Evolutionary conservation across 2,888 invertebrate genomes (phyloP).

Genomic region (Sesia apiformis): DNA sequence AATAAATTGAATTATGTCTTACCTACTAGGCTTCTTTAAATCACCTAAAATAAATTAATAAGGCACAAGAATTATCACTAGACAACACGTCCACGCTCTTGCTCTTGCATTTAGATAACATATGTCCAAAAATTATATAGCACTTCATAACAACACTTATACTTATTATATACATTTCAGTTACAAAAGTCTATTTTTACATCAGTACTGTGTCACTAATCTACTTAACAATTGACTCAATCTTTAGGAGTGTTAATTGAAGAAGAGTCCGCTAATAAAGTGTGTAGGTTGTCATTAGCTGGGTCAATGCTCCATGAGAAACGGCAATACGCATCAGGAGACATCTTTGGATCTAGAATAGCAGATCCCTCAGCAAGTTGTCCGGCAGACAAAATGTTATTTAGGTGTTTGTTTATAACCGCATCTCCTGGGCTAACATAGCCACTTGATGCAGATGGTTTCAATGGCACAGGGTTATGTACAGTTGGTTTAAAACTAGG

Average conservation of each 20-base stretch:
- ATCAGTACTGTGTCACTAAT: conserved; percentile 38
- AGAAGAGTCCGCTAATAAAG: conserved; percentile 51
- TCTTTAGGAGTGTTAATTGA: conserved; percentile 48
- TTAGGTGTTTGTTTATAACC: conserved; percentile 62
- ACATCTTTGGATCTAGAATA: conserved; percentile 61
- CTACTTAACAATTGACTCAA: conserved; percentile 33
- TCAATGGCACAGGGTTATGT: conserved; percentile 41
- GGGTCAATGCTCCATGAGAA: conserved; percentile 70
- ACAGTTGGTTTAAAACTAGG: conserved; percentile 54
- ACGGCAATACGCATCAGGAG: conserved; percentile 66
- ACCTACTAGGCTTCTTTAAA: conserved; percentile 59
- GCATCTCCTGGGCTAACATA: conserved; percentile 59
- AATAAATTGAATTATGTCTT: conserved; percentile 24
- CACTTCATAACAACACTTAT: conserved; percentile 45
- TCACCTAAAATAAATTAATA: conserved; percentile 73
- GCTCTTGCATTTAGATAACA: conserved; percentile 36
- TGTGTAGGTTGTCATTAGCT: conserved; percentile 59
- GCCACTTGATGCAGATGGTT: conserved; percentile 43
- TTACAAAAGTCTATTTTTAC: conserved; percentile 41
- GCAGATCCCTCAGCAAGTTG: conserved; percentile 54
- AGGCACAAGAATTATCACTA: conserved; percentile 74
- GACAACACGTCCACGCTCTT: conserved; percentile 53
- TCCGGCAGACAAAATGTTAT: conserved; percentile 46
- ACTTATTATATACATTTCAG: conserved; percentile 50
- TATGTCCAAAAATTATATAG: conserved; percentile 48